phyloP scores from a whole-genome alignment of 2,888 invertebrate species.

The Chironomus riparius region DNA sequence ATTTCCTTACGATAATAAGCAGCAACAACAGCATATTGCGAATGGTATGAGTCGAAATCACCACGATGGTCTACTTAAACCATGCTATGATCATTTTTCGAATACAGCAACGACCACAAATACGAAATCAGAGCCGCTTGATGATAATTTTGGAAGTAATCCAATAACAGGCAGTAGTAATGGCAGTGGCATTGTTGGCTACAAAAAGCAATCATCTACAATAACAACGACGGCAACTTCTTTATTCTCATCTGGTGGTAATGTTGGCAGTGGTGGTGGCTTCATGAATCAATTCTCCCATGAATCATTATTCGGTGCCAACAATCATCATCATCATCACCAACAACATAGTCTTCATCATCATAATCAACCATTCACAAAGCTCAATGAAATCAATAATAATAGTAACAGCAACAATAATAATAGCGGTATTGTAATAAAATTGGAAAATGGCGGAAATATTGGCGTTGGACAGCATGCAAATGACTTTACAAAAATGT shows the following conservation, averaged over 20 bases:
- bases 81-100: constrained; percentile 15
- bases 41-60: background rate
- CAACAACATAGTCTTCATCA: background rate
- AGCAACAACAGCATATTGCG: background rate
- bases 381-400: constrained; percentile 27
- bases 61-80: constrained; percentile 23
- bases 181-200: background rate
- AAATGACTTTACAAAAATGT: constrained; percentile 1
- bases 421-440: constrained; percentile 20
- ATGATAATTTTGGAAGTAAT: constrained; percentile 22
- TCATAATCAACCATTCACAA: background rate
- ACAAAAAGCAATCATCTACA: background rate
- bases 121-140: constrained; percentile 5
- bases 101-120: background rate
- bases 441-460: constrained; percentile 18
- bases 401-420: background rate
- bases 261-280: background rate
- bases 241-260: background rate
- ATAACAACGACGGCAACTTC: too few relatives aligned
- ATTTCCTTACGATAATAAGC: constrained; percentile 23
- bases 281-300: constrained; percentile 27
- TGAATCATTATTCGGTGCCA: constrained; percentile 16
- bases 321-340: constrained; percentile 4
- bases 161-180: constrained; percentile 5
- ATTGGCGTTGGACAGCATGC: background rate